Base-by-base conservation (phyloP, 1,140 invertebrate genomes). In the Magallana gigas region DNA sequence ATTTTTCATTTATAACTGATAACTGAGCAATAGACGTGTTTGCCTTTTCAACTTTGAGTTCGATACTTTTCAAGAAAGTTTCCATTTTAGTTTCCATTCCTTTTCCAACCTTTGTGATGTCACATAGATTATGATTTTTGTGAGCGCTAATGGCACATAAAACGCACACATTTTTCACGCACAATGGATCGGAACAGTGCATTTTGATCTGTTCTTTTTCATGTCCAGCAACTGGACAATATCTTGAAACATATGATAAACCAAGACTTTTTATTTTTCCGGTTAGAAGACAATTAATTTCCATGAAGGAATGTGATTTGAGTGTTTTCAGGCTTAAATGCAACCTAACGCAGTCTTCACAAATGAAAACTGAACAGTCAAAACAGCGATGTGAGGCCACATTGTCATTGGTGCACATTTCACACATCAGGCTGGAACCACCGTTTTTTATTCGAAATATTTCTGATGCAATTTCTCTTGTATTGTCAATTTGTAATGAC, bases 311-410 rank as follows among this genome's bases (percentile, higher is more conserved):
- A 68, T 68, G 64, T 9, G 8, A n/a, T 18, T n/a, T 68, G 0
- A 68, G 18, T 68, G n/a, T n/a, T 68, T 18, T 68, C 64, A 16
- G 23, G 23, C 64, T 68, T 16, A 18, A 68, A 8, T 68, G 64
- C 64, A 68, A 18, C 18, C 18, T 68, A 18, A 18, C 23, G n/a
- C 64, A 68, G n/a, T 68, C 64, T 8, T n/a, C 14, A 68, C 64
- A 68, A 68, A 68, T 68, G n/a, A 68, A 68, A 18, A n/a, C n/a
- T n/a, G 64, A 68, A 18, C 64, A 68, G 18, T 68, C 64, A 8
- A 68, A 68, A 68, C 64, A 68, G 9, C n/a, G 64, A 18, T 68
- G 64, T n/a, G 64, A 68, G 0, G 64, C 64, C 8, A n/a, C 4
- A 7, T 18, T 1, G 4, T 18, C n/a, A 68, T 68, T 18, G n/a